These are phyloP conservation scores for Lipotes vexillifer DNA, from an alignment of 2,113 vertebrate genomes.

Conservation along the genomic window DNA sequence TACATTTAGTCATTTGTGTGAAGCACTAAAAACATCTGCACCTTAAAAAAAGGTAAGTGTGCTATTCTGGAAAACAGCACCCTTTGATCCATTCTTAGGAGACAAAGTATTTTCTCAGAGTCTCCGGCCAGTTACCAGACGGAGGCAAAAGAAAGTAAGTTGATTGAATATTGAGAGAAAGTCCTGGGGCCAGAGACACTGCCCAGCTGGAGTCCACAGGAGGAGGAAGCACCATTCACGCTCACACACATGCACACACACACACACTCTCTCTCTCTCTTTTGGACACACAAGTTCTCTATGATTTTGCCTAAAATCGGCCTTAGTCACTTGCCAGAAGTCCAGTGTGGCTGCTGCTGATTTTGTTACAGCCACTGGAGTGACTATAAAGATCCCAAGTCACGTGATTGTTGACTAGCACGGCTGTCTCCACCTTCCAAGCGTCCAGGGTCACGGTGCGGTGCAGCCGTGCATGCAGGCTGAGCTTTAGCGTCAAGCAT, in stretches of 20 bases:
- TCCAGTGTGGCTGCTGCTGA: background rate
- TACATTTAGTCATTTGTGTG: background rate
- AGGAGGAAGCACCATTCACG: background rate
- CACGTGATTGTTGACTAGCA: accelerated
- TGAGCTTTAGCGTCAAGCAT: background rate
- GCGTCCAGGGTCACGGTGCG: background rate
- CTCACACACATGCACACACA: background rate
- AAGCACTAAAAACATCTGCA: background rate
- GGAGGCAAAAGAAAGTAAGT: background rate
- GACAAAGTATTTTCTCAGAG: background rate
- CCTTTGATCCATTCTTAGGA: background rate
- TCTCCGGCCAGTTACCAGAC: background rate
- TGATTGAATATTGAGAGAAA: background rate
- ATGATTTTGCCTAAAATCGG: background rate
- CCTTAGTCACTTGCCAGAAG: background rate
- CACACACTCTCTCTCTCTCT: no score
- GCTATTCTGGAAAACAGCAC: background rate
- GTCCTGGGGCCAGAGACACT: background rate
- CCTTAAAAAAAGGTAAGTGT: background rate
- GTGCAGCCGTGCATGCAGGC: accelerated
- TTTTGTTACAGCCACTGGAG: background rate
- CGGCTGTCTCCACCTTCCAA: background rate
- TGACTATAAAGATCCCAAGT: background rate
- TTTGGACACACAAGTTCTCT: background rate
- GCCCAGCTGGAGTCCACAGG: no score